Percentiles rank a stretch among this genome's conserved stretches.
phyloP scores from a whole-genome alignment of 1,140 invertebrate genomes.

The Euwallacea similis region DNA sequence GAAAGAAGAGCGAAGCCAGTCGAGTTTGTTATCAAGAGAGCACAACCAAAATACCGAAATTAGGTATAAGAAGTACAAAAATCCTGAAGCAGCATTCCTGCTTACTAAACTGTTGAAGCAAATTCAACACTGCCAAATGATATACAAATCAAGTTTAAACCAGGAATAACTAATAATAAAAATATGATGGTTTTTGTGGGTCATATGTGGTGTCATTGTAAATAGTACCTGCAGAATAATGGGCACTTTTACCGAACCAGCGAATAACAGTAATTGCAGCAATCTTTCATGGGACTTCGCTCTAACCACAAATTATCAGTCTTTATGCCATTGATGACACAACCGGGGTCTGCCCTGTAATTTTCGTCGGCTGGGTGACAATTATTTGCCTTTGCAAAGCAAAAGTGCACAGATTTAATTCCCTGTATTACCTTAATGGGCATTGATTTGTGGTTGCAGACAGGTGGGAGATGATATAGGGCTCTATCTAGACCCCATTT shows the following conservation, averaged over 20 bases:
- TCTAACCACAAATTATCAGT: slow-evolving; percentile 26
- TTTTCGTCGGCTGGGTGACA: slow-evolving; percentile 29
- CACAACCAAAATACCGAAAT: slow-evolving; percentile 16
- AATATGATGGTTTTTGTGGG: too few species aligned
- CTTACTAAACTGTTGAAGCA: slow-evolving; percentile 50
- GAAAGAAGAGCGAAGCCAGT: slow-evolving; percentile 48
- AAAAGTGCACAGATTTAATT: slow-evolving; percentile 20
- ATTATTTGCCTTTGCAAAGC: slow-evolving; percentile 23
- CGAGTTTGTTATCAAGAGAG: slow-evolving; percentile 29
- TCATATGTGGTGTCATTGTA: neutral
- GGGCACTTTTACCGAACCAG: slow-evolving; percentile 17
- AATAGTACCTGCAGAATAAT: neutral
- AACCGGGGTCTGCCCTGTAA: slow-evolving; percentile 32
- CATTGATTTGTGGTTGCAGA: slow-evolving; percentile 20
- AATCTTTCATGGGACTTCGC: neutral
- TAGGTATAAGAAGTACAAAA: slow-evolving; percentile 42
- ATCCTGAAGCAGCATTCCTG: slow-evolving; percentile 46
- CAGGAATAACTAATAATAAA: slow-evolving; percentile 23
- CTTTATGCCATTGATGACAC: slow-evolving; percentile 32
- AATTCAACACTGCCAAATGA: slow-evolving; percentile 49
- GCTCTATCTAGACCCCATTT: too few species aligned
- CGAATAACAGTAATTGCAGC: slow-evolving; percentile 21
- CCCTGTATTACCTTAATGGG: neutral
- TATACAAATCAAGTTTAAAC: slow-evolving; percentile 42
- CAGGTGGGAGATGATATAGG: slow-evolving; percentile 16